Evolutionary conservation across 2,888 invertebrate species (phyloP).

Genomic region (Branchipolynoe longqiensis): DNA sequence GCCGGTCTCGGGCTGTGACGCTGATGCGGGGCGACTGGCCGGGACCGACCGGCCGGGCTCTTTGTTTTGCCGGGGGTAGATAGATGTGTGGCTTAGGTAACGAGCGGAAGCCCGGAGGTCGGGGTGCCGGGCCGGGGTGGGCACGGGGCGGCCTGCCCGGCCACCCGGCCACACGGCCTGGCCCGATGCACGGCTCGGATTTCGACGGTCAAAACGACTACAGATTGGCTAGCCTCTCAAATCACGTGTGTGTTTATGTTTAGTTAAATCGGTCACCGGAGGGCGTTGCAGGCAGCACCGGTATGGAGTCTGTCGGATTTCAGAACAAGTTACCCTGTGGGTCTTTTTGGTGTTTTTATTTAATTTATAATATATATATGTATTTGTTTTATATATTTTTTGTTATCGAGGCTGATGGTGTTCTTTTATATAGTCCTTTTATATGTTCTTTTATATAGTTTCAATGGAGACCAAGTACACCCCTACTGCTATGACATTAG

Average conservation of each 20-base stretch:
- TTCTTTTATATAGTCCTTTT: too few species aligned
- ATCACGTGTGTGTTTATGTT: constrained; percentile 48
- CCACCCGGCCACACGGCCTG: background rate
- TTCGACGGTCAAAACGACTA: constrained; percentile 40
- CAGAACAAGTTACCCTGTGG: too few species aligned
- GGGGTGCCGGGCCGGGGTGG: background rate
- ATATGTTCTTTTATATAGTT: too few species aligned
- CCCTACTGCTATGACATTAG: too few species aligned
- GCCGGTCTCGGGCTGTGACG: background rate
- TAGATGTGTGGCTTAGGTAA: constrained; percentile 38
- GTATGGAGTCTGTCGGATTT: too few species aligned
- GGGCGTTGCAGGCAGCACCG: constrained; percentile 14
- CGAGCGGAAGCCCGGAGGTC: background rate
- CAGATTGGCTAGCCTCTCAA: constrained; percentile 55
- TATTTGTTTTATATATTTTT: too few species aligned
- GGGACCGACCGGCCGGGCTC: background rate
- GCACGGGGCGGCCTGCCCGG: background rate
- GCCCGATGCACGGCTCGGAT: too few species aligned
- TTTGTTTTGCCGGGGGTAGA: constrained; percentile 29
- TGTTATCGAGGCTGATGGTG: too few species aligned
- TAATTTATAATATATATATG: too few species aligned
- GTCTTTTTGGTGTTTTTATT: too few species aligned
- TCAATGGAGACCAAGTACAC: too few species aligned
- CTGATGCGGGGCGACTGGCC: constrained; percentile 17
- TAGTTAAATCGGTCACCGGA: constrained; percentile 41